A percentile compares a stretch with the other conserved stretches of the same genome.
Conservation (phyloP, 2,797 vertebrate genomes). For the Remorina albescens region DNA sequence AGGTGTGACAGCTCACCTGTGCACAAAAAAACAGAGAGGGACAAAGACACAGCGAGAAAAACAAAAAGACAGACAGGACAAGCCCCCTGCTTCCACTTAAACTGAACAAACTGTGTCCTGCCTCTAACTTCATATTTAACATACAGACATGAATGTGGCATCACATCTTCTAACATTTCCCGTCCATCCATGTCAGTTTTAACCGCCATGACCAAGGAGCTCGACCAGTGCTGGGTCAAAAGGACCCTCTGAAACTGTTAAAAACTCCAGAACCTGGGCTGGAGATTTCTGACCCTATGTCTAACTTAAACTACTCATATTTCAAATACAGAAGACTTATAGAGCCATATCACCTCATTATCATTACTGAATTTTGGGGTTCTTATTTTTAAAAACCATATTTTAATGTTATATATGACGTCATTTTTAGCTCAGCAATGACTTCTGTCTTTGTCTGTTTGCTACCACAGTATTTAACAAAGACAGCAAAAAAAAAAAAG, state of each 20-base stretch:
- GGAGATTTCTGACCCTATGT: no score
- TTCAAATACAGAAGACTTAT: neutral
- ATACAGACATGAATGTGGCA: no score
- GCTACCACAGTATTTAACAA: neutral
- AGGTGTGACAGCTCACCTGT: constrained; percentile 64
- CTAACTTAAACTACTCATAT: neutral
- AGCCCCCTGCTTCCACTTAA: neutral
- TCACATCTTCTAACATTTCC: no score
- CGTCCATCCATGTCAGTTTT: no score
- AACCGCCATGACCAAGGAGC: no score
- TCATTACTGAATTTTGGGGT: neutral
- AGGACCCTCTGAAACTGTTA: neutral
- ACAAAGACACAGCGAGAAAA: no score
- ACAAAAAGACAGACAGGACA: no score
- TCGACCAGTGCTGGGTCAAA: neutral
- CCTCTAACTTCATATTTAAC: neutral
- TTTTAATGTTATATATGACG: neutral
- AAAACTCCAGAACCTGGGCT: neutral
- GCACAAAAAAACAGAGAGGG: constrained; percentile 18
- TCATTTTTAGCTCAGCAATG: neutral
- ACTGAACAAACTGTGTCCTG: neutral
- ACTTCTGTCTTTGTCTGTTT: neutral
- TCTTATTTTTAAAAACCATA: neutral
- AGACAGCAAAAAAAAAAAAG: neutral
- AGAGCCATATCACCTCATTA: neutral